Percentiles rank a stretch among this genome's conserved stretches.
Evolutionary conservation across 2,888 invertebrate species (phyloP).

Genomic region (Stictocephala bisonia): DNA sequence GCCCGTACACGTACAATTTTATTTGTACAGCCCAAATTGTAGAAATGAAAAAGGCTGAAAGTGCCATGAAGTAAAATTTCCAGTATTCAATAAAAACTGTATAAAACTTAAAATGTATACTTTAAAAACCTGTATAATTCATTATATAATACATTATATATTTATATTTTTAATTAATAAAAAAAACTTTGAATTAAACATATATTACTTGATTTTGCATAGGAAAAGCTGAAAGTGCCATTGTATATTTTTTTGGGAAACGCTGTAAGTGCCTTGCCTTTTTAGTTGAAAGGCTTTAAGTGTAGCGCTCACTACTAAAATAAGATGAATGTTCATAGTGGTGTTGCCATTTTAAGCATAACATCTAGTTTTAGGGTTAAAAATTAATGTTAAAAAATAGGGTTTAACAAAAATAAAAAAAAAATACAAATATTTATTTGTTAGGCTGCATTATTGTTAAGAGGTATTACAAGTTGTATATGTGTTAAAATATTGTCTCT

Average conservation of each 20-base stretch:
- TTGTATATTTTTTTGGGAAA: neutral
- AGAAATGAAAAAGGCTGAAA: slow-evolving; percentile 41
- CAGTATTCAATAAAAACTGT: slow-evolving; percentile 19
- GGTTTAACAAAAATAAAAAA: slow-evolving; percentile 4
- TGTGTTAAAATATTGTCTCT: slow-evolving; percentile 20
- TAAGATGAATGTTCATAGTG: slow-evolving; percentile 33
- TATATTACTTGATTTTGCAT: slow-evolving; percentile 19
- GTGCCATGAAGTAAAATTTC: slow-evolving; percentile 38
- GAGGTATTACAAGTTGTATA: slow-evolving; percentile 12
- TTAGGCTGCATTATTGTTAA: too few relatives aligned
- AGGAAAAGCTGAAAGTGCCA: slow-evolving; percentile 42
- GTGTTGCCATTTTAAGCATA: slow-evolving; percentile 2
- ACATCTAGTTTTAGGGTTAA: neutral
- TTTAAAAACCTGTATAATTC: too few relatives aligned
- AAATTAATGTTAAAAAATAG: neutral
- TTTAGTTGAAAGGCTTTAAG: slow-evolving; percentile 6
- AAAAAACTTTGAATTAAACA: neutral
- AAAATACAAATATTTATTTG: neutral
- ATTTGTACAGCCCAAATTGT: too few relatives aligned
- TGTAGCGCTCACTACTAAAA: neutral
- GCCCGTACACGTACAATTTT: too few relatives aligned
- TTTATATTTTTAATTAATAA: neutral
- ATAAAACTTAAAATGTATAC: neutral
- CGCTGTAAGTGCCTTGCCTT: slow-evolving; percentile 40
- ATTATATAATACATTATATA: too few relatives aligned